Evolutionary conservation across 1,140 invertebrate species (phyloP).

Genomic region (Metopolophium dirhodum): DNA sequence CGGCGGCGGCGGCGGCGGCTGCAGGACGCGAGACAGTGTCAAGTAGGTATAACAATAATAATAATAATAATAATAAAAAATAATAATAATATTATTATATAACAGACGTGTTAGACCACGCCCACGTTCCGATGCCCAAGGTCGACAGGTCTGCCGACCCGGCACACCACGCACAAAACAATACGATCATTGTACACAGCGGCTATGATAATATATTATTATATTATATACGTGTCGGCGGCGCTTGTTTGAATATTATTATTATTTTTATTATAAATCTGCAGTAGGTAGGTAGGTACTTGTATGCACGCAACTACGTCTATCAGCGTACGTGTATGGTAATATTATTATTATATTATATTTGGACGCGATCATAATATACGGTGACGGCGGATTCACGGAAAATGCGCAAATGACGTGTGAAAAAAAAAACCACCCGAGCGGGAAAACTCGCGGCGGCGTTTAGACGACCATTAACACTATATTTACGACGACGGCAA

Average conservation of each 20-base stretch:
- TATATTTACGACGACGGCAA: not conserved
- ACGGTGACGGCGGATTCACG: not conserved
- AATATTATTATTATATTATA: not conserved
- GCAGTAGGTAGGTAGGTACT: not conserved
- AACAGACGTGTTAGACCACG: conserved; percentile 30
- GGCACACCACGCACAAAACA: not conserved
- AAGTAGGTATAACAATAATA: not conserved
- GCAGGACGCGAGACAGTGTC: not conserved
- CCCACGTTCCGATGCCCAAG: conserved; percentile 25
- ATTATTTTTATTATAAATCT: not conserved
- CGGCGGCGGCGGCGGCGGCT: not conserved
- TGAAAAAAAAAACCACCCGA: not conserved
- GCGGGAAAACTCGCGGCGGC: not conserved
- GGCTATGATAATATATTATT: not conserved
- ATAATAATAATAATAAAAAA: not conserved
- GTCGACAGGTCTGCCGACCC: conserved; percentile 17
- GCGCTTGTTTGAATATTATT: not conserved
- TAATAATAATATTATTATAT: not conserved
- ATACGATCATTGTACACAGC: not conserved
- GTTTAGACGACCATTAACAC: conserved; percentile 2
- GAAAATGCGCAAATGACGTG: not conserved
- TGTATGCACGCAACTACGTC: not conserved
- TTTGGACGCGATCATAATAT: not conserved
- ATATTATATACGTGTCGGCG: not conserved
- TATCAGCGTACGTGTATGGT: not conserved